These are phyloP conservation scores for Sarcophaga subvicina DNA, from an alignment of 2,888 invertebrate genomes.

Conservation along the genomic window DNA sequence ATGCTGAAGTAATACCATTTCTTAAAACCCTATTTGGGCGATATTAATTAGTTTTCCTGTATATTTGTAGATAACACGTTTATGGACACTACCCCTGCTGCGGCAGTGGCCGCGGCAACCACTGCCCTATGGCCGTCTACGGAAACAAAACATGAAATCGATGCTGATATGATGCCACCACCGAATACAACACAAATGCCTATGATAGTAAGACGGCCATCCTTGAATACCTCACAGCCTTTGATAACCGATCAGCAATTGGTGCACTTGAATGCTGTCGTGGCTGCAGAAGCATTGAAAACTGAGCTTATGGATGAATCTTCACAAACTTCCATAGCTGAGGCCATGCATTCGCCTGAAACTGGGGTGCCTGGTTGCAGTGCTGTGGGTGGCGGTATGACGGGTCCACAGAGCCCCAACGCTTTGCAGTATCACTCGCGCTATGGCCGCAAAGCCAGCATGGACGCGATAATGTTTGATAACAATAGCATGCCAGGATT, in stretches of 20 bases:
- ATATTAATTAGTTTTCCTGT: conserved; percentile 72
- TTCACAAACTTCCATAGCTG: conserved; percentile 83
- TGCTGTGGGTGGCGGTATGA: conserved; percentile 43
- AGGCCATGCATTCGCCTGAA: conserved; percentile 77
- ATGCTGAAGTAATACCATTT: conserved; percentile 67
- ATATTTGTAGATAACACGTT: conserved; percentile 79
- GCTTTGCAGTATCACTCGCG: conserved; percentile 75
- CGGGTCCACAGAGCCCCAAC: conserved; percentile 74
- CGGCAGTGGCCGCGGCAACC: conserved; percentile 73
- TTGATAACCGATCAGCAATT: conserved; percentile 79
- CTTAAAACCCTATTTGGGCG: conserved; percentile 65
- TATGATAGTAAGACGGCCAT: conserved; percentile 85
- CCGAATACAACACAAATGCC: conserved; percentile 84
- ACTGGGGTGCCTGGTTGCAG: conserved; percentile 78
- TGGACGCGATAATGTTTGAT: conserved; percentile 79
- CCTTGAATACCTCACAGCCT: conserved; percentile 83
- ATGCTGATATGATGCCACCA: conserved; percentile 87
- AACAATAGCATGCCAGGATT: conserved; percentile 78
- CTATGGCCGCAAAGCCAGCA: conserved; percentile 76
- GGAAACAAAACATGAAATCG: conserved; percentile 83
- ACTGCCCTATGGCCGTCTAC: conserved; percentile 63
- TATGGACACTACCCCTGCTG: conserved; percentile 79
- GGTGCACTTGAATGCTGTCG: conserved; percentile 75
- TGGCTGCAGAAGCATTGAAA: conserved; percentile 84
- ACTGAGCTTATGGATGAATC: conserved; percentile 88